These are phyloP conservation scores for Blomia tropicalis DNA, from an alignment of 2,888 invertebrate species.

Conservation along the genomic window DNA sequence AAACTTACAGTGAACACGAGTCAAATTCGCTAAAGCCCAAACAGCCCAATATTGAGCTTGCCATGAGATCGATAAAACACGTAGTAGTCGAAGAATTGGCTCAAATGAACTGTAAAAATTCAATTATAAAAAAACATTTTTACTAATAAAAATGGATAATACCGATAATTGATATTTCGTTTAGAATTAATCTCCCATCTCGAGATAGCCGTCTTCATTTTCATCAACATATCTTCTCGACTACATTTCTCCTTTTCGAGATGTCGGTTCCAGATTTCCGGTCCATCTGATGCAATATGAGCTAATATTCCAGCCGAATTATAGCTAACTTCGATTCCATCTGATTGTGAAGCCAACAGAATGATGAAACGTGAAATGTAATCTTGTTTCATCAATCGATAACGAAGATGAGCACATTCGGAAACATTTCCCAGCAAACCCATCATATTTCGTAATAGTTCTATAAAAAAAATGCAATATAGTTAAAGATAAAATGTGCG, in stretches of 20 bases:
- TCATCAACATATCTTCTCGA: constrained; percentile 51
- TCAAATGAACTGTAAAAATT: constrained; percentile 55
- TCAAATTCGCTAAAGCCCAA: constrained; percentile 92
- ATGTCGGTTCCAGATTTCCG: constrained; percentile 58
- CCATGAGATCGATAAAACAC: constrained; percentile 49
- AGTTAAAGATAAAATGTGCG: background rate
- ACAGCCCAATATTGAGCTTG: constrained; percentile 91
- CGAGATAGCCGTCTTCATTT: constrained; percentile 64
- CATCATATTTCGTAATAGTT: constrained; percentile 92
- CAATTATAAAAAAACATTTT: background rate
- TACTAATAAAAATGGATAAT: background rate
- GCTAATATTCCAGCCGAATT: constrained; percentile 89
- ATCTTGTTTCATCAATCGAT: constrained; percentile 62
- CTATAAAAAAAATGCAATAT: no score
- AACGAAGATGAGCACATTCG: constrained; percentile 66
- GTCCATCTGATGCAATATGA: constrained; percentile 73
- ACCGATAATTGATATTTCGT: constrained; percentile 82
- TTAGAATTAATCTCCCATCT: constrained; percentile 72
- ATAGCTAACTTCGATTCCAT: constrained; percentile 92
- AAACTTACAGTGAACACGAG: constrained; percentile 70
- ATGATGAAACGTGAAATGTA: constrained; percentile 52
- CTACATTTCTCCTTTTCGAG: constrained; percentile 42
- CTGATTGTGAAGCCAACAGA: constrained; percentile 64
- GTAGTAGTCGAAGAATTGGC: constrained; percentile 70
- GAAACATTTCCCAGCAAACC: constrained; percentile 81